These are phyloP conservation scores for Cygnus olor DNA, from an alignment of 2,797 vertebrate species.

Conservation along the genomic window DNA sequence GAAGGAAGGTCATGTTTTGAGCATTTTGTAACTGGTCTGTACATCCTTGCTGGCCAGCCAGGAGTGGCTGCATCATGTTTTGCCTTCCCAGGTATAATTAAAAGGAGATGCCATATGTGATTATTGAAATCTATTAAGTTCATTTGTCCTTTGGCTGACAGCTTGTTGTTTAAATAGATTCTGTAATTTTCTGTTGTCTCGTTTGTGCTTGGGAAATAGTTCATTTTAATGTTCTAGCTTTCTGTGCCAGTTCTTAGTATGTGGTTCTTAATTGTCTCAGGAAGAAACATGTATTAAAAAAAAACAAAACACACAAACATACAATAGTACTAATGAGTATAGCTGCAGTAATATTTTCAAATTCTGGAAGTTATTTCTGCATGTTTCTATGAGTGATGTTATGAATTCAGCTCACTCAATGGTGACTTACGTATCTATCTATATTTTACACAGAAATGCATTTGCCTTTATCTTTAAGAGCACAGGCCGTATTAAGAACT, in stretches of 20 bases:
- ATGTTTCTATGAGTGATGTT: neutral
- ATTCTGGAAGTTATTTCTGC: neutral
- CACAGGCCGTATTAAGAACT: neutral
- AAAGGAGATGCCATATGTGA: neutral
- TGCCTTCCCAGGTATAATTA: neutral
- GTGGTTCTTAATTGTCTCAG: neutral
- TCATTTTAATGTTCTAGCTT: neutral
- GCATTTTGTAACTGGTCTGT: neutral
- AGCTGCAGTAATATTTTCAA: neutral
- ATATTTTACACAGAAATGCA: neutral
- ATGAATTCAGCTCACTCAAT: neutral
- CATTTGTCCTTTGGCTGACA: neutral
- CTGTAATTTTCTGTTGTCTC: neutral
- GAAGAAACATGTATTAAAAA: neutral
- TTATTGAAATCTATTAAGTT: neutral
- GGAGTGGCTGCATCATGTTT: neutral
- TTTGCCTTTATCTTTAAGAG: constrained; percentile 18
- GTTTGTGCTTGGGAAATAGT: neutral
- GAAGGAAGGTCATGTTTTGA: neutral
- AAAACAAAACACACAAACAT: neutral
- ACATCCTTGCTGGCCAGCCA: neutral
- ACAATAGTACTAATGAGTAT: neutral
- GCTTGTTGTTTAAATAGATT: neutral
- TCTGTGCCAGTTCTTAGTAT: neutral
- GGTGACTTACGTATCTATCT: fast-evolving